These are phyloP conservation scores for Xenopus petersii DNA, from an alignment of 2,797 vertebrate genomes.

Conservation along the genomic window DNA sequence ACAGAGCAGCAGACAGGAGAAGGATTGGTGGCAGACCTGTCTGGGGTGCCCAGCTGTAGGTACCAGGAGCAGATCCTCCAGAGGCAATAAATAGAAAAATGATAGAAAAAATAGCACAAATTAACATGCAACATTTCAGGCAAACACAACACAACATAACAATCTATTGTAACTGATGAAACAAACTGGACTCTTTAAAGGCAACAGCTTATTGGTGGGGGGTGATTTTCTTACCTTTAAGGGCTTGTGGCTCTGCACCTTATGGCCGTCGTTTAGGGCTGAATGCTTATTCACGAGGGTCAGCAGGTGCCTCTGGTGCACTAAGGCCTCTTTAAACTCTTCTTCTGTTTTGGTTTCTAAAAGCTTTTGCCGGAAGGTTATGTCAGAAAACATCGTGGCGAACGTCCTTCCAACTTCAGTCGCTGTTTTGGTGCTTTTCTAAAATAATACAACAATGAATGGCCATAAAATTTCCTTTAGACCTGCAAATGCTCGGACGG, in stretches of 20 bases:
- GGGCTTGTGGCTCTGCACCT: slow-evolving; percentile 73
- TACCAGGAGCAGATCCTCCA: slow-evolving; percentile 43
- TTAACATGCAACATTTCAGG: neutral
- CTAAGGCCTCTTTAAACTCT: slow-evolving; percentile 94
- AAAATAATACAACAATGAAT: neutral
- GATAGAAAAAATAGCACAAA: slow-evolving; percentile 21
- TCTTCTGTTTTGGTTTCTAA: slow-evolving; percentile 90
- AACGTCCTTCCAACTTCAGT: slow-evolving; percentile 92
- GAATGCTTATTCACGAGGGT: slow-evolving; percentile 74
- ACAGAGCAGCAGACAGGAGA: slow-evolving; percentile 41
- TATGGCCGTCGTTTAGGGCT: slow-evolving; percentile 72
- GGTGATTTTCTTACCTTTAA: slow-evolving; percentile 69
- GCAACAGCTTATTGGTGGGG: neutral
- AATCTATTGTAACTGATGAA: too few relatives aligned
- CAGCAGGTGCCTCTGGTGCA: slow-evolving; percentile 87
- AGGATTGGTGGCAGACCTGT: slow-evolving; percentile 45
- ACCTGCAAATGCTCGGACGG: too few relatives aligned
- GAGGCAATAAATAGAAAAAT: slow-evolving; percentile 12
- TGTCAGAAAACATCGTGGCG: slow-evolving; percentile 95
- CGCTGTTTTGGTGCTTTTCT: slow-evolving; percentile 98
- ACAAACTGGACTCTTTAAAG: too few relatives aligned
- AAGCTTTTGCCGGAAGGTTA: slow-evolving; percentile 92
- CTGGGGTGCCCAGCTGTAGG: slow-evolving; percentile 38
- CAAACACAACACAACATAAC: neutral
- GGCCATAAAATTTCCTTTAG: too few relatives aligned